Base-by-base conservation (phyloP, 2,888 invertebrate genomes). In the Antheraea yamamai region DNA sequence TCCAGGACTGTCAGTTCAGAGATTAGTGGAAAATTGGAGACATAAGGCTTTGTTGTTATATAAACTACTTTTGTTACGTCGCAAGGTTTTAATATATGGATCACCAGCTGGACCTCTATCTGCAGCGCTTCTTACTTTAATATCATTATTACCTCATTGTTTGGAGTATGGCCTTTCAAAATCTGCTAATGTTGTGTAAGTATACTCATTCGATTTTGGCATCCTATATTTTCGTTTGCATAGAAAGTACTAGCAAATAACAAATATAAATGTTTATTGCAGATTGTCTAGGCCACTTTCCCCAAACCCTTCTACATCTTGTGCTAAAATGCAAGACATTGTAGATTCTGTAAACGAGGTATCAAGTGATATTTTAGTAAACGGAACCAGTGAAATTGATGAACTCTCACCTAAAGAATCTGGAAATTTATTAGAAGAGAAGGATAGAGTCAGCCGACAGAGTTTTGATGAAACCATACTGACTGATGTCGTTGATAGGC, bases 1-100 rank as follows among this genome's bases (percentile, higher is more conserved):
- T 95, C 74, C 89, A 98, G 98, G 98, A 81, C 94, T 98, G 80
- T 97, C 98, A 66, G 96, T 97, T 4, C 96, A 97, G 87, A 97
- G 97, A 85, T 95, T 98, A 82, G 96, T 98, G 74, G 95, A 97
- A 78, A 96, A 96, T 80, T 99, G 99, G 96, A 96, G 97, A 78
- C 99, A 99, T 89, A 99, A 99, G 95, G 97, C 98, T 61, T 93
- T 99, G 74, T 94, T 99, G 77, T 93, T 99, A 72, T 99, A 99
- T 89, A 99, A 99, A 92, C 94, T 99, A 75, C 92, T 99, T 75
- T 94, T 99, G 73, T 95, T 99, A 77, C 98, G 99, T 87, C 97
- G 97, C 82, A 96, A 97, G 88, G 97, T 99, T 68, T 96, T 99
- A 75, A 98, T 99, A 87, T 98, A 98, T 91, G 98, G 98, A 75